Conservation (phyloP, 2,113 vertebrate species). For the Scortum barcoo region DNA sequence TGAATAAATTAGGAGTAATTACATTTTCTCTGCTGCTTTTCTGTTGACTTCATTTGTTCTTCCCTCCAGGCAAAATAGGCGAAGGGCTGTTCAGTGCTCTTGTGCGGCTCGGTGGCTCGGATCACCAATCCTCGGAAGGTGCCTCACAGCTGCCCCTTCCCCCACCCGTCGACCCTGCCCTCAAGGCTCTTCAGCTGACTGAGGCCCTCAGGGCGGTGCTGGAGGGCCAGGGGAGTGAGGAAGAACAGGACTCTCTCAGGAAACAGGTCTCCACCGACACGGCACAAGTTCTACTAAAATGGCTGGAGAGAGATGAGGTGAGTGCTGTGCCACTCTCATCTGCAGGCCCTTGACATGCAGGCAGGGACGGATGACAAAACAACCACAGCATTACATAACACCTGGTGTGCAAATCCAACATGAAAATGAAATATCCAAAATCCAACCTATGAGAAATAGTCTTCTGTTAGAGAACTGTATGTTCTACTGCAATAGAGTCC, state of each 20-base stretch:
- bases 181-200: slow-evolving; percentile 87
- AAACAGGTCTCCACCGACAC: slow-evolving; percentile 87
- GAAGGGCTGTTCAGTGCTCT: slow-evolving; percentile 79
- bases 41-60: slow-evolving; percentile 7
- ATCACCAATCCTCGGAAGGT: slow-evolving; percentile 73
- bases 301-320: slow-evolving; percentile 88
- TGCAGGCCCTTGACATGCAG: background rate
- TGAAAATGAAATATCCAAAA: slow-evolving; percentile 21
- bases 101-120: slow-evolving; percentile 78
- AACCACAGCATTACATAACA: background rate
- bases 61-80: slow-evolving; percentile 83
- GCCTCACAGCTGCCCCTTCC: slow-evolving; percentile 27
- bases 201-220: slow-evolving; percentile 88
- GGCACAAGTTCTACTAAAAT: slow-evolving; percentile 83
- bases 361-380: background rate
- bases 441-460: background rate
- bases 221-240: slow-evolving; percentile 84
- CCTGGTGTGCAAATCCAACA: slow-evolving; percentile 5
- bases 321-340: slow-evolving; percentile 62
- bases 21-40: background rate
- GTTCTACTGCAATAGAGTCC: background rate
- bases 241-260: slow-evolving; percentile 83
- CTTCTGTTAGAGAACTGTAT: background rate
- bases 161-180: slow-evolving; percentile 45
- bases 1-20: background rate